Percentiles rank a stretch among this genome's conserved stretches.
These are phyloP conservation scores for Alligator sinensis DNA, from an alignment of 2,113 vertebrate species.

Conservation along the genomic window DNA sequence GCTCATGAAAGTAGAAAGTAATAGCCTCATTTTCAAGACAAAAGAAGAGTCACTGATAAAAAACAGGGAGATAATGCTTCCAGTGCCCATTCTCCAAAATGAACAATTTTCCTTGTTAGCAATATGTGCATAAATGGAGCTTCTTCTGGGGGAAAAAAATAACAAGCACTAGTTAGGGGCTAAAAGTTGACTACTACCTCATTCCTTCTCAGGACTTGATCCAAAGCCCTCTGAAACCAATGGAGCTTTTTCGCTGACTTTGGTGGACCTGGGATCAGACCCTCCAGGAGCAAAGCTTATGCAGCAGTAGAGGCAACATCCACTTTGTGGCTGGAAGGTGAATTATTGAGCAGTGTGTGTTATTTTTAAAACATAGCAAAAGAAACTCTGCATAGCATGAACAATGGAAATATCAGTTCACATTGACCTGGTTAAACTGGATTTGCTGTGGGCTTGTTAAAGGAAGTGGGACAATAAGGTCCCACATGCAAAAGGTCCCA, in stretches of 20 bases:
- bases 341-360: neutral
- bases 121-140: neutral
- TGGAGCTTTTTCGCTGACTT: rapidly evolving
- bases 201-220: neutral
- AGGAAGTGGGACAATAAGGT: neutral
- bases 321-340: slow-evolving; percentile 7
- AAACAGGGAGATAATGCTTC: neutral
- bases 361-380: slow-evolving; percentile 1
- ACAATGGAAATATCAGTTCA: neutral
- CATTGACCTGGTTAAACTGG: neutral
- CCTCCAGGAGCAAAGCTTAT: neutral
- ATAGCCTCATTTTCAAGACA: neutral
- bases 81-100: neutral
- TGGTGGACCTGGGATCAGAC: rapidly evolving
- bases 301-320: neutral
- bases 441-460: neutral
- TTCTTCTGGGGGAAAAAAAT: neutral
- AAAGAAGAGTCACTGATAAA: neutral
- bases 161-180: neutral
- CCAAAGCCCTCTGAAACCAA: neutral
- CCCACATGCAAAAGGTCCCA: neutral
- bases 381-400: neutral
- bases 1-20: neutral
- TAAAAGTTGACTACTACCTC: neutral
- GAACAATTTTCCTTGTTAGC: neutral